These are phyloP conservation scores for Callospermophilus lateralis DNA, from an alignment of 2,113 vertebrate species.

Conservation along the genomic window DNA sequence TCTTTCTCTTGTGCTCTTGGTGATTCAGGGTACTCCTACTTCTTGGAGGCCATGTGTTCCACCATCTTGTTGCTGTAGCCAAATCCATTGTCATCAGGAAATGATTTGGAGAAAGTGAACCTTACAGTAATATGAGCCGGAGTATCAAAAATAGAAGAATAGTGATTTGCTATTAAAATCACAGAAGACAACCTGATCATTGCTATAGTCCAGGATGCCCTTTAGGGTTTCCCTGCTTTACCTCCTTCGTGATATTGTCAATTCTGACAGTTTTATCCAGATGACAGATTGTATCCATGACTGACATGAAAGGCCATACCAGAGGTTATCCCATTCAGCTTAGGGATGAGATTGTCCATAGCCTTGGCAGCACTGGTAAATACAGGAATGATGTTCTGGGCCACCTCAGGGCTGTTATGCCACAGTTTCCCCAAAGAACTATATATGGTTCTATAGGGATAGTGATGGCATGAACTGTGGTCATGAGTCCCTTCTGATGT, in stretches of 20 bases:
- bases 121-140: neutral
- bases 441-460: neutral
- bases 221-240: neutral
- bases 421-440: neutral
- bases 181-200: neutral
- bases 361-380: too few relatives aligned
- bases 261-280: neutral
- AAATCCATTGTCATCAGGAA: neutral
- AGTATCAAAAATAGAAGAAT: neutral
- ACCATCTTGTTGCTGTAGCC: neutral
- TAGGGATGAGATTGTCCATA: neutral
- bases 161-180: neutral
- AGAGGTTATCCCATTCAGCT: neutral
- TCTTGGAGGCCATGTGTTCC: neutral
- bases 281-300: neutral
- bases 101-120: neutral
- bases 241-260: neutral
- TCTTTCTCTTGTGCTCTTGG: neutral
- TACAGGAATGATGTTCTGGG: neutral
- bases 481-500: neutral
- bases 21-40: neutral
- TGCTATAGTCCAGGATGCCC: too few relatives aligned
- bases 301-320: neutral
- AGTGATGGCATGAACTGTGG: neutral
- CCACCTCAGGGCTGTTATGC: fast-evolving